Conservation (phyloP, 2,797 vertebrate genomes). For the Esox masquinongy region DNA sequence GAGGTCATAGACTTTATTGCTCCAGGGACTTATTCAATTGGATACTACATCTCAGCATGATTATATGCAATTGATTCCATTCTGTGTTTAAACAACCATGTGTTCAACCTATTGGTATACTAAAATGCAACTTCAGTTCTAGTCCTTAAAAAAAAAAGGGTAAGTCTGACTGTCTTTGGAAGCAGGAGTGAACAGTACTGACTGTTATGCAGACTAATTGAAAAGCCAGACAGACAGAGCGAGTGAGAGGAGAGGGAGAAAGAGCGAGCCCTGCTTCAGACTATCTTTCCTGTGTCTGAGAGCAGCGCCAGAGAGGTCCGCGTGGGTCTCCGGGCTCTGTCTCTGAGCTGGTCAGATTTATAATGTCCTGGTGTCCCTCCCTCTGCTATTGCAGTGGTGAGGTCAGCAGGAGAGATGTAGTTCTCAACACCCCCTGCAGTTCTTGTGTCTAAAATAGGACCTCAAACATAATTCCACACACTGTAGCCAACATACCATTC, state of each 20-base stretch:
- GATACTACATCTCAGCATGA: background rate
- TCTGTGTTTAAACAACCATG: slow-evolving; percentile 56
- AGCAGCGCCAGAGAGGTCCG: slow-evolving; percentile 3
- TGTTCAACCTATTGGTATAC: slow-evolving; percentile 68
- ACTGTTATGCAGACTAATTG: slow-evolving; percentile 44
- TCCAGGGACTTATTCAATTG: background rate
- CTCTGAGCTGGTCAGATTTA: background rate
- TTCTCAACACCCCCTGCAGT: background rate
- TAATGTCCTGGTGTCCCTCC: background rate
- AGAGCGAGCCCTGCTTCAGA: slow-evolving; percentile 7
- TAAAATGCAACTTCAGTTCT: slow-evolving; percentile 56
- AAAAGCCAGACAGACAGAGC: slow-evolving; percentile 65
- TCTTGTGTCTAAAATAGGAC: background rate
- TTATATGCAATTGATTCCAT: slow-evolving; percentile 31
- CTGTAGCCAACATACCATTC: background rate
- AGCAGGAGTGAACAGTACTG: slow-evolving; percentile 37
- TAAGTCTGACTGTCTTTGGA: slow-evolving; percentile 29
- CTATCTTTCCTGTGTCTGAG: slow-evolving; percentile 1
- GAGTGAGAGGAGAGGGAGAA: background rate
- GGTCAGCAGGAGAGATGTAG: background rate
- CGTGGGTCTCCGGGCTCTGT: slow-evolving; percentile 3
- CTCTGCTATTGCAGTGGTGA: background rate
- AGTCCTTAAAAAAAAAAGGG: slow-evolving; percentile 25
- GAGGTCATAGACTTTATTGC: background rate
- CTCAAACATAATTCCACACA: background rate